Evolutionary conservation across 1,140 invertebrate species (phyloP), one percentile per base, ranked within the genome.

Genomic region (Tetragonula clypearis): DNA sequence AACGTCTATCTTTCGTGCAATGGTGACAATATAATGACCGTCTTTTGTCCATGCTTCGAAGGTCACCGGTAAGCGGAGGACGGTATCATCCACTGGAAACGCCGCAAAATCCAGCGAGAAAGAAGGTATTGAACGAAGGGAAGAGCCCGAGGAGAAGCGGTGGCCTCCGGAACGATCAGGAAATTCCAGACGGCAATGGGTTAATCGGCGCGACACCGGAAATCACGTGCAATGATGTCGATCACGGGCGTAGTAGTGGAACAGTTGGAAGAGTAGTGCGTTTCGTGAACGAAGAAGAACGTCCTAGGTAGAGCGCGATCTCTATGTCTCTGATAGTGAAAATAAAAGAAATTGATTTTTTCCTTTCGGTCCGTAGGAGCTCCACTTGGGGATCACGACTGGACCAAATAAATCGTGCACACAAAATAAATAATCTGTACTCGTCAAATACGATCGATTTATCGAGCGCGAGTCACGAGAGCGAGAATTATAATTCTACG

Each of bases 211-310:
- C 35, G 55, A 26, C 62, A 72, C 88, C 72, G 87, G 88, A 90
- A 90, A 84, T 90, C 87, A 85, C 73, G 30, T 76, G 86, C 80
- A 66, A 82, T 77, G 77, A 85, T 90, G 74, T 79, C 88, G 88
- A 89, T 79, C 56, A 74, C 73, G 82, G 69, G 79, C 80, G 80
- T 53, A 69, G 21, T 30, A 35, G 41, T 55, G 88, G 81, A n/a
- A 65, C 85, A 14, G 60, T 53, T 21, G 79, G 78, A 17, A 87
- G 88, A 82, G 89, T 90, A 82, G 89, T 90, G 73, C 88, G 88
- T 86, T 90, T 90, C 78, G 88, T 86, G 77, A 87, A 79, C 56
- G 88, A 81, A 49, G 66, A 66, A 55, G 66, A 66, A 55, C 82
- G 77, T 4, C 71, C 69, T 6, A 86, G 84, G 41, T 88, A 77